Evolutionary conservation across 2,113 vertebrate species (phyloP), one percentile per base, ranked within the genome.

Genomic region (Colius striatus): DNA sequence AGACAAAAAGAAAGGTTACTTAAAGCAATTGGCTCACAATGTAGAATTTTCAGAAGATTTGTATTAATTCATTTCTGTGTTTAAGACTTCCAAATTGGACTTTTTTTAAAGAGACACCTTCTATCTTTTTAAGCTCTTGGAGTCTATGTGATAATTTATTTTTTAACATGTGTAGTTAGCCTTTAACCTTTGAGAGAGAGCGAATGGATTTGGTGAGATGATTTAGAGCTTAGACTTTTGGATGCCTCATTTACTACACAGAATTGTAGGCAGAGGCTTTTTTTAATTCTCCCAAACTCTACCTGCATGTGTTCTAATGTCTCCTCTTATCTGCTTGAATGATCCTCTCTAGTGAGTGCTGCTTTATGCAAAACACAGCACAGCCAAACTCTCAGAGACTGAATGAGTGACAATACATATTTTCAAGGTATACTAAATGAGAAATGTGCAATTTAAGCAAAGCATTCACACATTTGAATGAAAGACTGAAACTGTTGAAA

Each of bases 401-500:
- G 87, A 91, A 80, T 89, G 65, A 89, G 79, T 84, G 95, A 94
- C 90, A 84, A 58, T 29, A 83, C 38, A 3, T 90, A 91, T 94
- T 97, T 97, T 97, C 94, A 93, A 97, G 92, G 95, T 87, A 90
- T 18, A 5, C 84, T 95, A 92, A 96, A 97, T 92, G 89, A 97
- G 94, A 97, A 97, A 97, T 88, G 91, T 96, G 86, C 95, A 87
- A 88, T 97, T 96, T 96, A 94, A 94, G 94, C 45, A 92, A 95
- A 96, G 89, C 96, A 95, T 97, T 97, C 94, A 72, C 61, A 92
- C 67, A 94, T 96, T 93, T 97, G 96, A 97, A 97, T 95, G 94
- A 95, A 96, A 95, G 92, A 91, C 45, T 80, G 95, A 88, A 97
- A 97, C 90, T 95, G 92, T 95, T 61, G 74, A 91, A 95, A 94